Percentiles rank a stretch among this genome's conserved stretches.
Evolutionary conservation across 2,113 vertebrate genomes (phyloP).

Genomic region (Neolamprologus ventralis): DNA sequence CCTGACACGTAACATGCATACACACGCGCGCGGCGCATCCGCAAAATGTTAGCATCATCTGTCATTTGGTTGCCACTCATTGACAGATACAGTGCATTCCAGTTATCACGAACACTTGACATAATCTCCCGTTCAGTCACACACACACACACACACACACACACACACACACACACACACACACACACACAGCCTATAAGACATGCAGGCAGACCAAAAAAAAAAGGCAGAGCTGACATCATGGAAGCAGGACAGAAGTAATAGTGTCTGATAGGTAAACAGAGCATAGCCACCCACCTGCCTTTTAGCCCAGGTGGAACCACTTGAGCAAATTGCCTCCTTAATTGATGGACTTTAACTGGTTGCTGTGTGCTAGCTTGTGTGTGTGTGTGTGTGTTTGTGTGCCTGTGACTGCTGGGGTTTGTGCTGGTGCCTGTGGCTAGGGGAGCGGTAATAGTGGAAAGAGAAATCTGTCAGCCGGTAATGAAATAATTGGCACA

Average conservation of each 20-base stretch:
- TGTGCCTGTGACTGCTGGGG: constrained; percentile 1
- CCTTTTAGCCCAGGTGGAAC: constrained; percentile 60
- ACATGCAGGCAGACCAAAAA: not conserved
- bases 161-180: not conserved
- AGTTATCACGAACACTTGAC: constrained; percentile 15
- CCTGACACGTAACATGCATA: constrained; percentile 10
- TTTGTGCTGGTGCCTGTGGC: constrained; percentile 28
- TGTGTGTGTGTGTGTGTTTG: not conserved
- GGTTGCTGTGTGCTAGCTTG: constrained; percentile 20
- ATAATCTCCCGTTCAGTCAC: not conserved
- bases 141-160: not conserved
- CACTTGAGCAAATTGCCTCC: constrained; percentile 63
- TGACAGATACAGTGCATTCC: constrained; percentile 18
- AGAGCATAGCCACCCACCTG: constrained; percentile 53
- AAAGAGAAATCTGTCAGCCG: constrained; percentile 53
- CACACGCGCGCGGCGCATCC: not conserved
- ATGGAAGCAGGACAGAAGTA: not conserved
- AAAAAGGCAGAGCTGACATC: not conserved
- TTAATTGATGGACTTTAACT: constrained; percentile 67
- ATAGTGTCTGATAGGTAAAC: constrained; percentile 47
- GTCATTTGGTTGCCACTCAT: not conserved
- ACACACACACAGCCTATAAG: not conserved
- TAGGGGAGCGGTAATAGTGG: constrained; percentile 35
- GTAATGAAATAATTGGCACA: constrained; percentile 69
- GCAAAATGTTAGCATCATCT: not conserved